Percentiles rank a stretch among this genome's conserved stretches.
phyloP scores from a whole-genome alignment of 2,113 vertebrate genomes.

The Ammodytes marinus region DNA sequence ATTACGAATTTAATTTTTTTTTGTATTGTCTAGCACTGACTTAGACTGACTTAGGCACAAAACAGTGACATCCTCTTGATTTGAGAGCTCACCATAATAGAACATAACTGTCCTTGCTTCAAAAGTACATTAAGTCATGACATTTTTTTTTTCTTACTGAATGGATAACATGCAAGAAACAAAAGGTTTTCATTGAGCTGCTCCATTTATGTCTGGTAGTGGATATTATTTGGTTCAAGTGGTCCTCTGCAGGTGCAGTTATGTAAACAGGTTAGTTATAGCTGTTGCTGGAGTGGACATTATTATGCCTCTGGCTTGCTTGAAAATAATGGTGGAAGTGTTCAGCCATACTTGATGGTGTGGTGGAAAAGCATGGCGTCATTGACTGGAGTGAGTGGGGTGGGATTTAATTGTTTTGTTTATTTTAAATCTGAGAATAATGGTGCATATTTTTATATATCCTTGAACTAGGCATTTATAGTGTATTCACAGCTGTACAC shows the following conservation, averaged over 20 bases:
- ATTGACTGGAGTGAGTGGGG: no score
- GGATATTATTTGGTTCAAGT: neutral
- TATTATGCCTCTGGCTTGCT: neutral
- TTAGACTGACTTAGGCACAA: neutral
- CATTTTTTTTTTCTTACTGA: neutral
- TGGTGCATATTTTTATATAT: no score
- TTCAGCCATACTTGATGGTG: neutral
- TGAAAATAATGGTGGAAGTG: neutral
- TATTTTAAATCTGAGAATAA: neutral
- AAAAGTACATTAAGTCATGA: neutral
- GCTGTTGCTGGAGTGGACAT: neutral
- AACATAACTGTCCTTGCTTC: neutral
- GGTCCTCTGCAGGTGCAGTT: neutral
- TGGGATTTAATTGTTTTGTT: neutral
- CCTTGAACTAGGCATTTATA: neutral
- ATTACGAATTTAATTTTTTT: neutral
- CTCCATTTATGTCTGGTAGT: neutral
- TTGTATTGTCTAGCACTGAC: neutral
- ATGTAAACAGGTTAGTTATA: neutral
- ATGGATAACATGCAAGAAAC: neutral
- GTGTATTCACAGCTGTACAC: neutral
- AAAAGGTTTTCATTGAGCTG: neutral
- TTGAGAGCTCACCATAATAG: neutral
- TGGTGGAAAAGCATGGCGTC: no score
- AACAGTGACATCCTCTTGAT: neutral